phyloP scores from a whole-genome alignment of 1,140 invertebrate species.

The Thaumatotibia leucotreta region DNA sequence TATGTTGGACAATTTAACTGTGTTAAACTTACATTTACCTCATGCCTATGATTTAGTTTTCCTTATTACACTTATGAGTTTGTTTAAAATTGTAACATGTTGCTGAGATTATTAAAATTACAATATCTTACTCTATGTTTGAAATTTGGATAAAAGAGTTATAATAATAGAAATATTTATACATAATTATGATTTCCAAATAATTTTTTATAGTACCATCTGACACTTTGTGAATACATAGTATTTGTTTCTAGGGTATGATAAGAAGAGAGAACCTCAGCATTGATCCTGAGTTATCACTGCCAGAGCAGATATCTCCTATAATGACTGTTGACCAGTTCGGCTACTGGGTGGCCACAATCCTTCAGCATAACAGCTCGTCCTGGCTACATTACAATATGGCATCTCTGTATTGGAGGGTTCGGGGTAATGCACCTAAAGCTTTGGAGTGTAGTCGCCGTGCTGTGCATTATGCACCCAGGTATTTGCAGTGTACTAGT shows the following conservation, averaged over 20 bases:
- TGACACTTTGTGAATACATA: too few relatives aligned
- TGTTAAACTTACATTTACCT: neutral
- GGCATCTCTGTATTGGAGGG: conserved; percentile 91
- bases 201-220: too few relatives aligned
- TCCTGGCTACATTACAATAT: conserved; percentile 92
- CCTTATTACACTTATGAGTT: neutral
- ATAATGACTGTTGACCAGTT: conserved; percentile 81
- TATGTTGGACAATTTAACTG: neutral
- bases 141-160: neutral
- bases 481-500: conserved; percentile 70
- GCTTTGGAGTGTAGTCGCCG: conserved; percentile 89
- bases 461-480: conserved; percentile 87
- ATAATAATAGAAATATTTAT: too few relatives aligned
- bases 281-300: conserved; percentile 80
- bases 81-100: neutral
- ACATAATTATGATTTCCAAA: too few relatives aligned
- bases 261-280: conserved; percentile 80
- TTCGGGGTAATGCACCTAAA: conserved; percentile 85
- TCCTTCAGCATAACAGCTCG: conserved; percentile 82
- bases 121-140: neutral
- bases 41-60: neutral
- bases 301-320: conserved; percentile 80
- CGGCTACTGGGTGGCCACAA: conserved; percentile 81
- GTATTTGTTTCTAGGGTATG: conserved; percentile 76
- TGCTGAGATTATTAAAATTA: neutral